Percentiles rank a stretch among this genome's conserved stretches.
Conservation (phyloP, 2,797 vertebrate species). For the Clarias laeviceps region DNA sequence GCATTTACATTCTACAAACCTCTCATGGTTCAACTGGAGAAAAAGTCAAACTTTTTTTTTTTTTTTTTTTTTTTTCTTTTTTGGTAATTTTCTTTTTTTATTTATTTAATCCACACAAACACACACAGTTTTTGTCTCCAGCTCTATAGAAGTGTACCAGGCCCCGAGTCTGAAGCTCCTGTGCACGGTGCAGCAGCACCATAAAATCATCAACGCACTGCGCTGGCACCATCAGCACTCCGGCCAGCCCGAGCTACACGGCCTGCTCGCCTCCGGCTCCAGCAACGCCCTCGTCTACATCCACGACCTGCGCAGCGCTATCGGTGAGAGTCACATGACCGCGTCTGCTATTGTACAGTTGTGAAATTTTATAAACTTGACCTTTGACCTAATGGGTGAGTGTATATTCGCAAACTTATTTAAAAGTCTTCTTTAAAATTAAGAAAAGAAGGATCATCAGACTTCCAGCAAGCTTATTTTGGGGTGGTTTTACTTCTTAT, state of each 20-base stretch:
- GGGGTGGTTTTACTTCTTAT: no score
- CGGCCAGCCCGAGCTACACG: constrained; percentile 74
- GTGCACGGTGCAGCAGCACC: constrained; percentile 93
- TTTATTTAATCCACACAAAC: not conserved
- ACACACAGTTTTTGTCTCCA: constrained; percentile 59
- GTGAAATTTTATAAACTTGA: no score
- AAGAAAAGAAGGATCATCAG: no score
- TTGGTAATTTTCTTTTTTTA: no score
- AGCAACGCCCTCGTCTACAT: constrained; percentile 89
- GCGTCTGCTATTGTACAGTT: not conserved
- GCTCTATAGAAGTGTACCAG: constrained; percentile 88
- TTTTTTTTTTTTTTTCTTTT: no score
- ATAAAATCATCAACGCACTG: constrained; percentile 91
- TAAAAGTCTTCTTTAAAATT: no score
- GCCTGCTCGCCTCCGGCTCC: constrained; percentile 90
- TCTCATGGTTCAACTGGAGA: not conserved
- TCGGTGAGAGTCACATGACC: constrained; percentile 72
- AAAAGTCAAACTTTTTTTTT: no score
- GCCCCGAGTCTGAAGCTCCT: constrained; percentile 82
- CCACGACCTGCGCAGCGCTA: constrained; percentile 79
- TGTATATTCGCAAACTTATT: no score
- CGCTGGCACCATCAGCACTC: constrained; percentile 87
- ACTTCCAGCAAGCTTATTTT: no score
- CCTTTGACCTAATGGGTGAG: no score
- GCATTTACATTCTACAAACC: not conserved